phyloP scores from a whole-genome alignment of 64 coral and sea anemone species.

The Stichodactyla mertensii region DNA sequence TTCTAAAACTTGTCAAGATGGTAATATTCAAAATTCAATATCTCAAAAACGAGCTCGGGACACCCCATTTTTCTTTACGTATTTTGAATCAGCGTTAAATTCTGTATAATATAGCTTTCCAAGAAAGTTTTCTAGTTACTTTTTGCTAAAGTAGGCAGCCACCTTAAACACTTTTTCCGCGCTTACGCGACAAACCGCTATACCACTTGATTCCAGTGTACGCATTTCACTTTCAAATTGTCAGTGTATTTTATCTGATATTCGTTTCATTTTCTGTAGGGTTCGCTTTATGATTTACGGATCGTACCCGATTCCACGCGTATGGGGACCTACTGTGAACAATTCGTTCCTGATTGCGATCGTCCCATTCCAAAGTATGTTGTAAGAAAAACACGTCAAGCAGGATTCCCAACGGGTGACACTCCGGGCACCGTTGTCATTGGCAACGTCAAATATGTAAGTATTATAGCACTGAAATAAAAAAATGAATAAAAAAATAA shows the following conservation, averaged over 20 bases:
- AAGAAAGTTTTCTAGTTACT: too few relatives aligned
- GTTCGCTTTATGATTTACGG: conserved; percentile 40
- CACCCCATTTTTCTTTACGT: too few relatives aligned
- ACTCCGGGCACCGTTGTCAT: conserved; percentile 27
- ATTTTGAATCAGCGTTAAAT: too few relatives aligned
- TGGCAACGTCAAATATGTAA: conserved; percentile 62
- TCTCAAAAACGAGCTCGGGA: too few relatives aligned
- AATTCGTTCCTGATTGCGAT: conserved; percentile 52
- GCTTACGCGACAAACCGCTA: too few relatives aligned
- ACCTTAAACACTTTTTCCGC: too few relatives aligned
- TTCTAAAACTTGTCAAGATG: too few relatives aligned
- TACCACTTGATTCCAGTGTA: neutral
- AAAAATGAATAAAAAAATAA: neutral
- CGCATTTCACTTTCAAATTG: neutral
- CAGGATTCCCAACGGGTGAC: conserved; percentile 32
- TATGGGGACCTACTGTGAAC: conserved; percentile 38
- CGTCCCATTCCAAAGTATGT: conserved; percentile 21
- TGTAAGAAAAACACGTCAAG: neutral
- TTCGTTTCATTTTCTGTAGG: conserved; percentile 18
- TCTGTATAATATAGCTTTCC: too few relatives aligned
- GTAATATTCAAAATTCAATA: too few relatives aligned
- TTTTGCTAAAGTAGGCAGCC: too few relatives aligned
- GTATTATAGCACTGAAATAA: neutral
- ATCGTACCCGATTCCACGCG: conserved; percentile 30
- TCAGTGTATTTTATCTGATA: neutral